Conservation (phyloP, 2,888 invertebrate genomes). For the Andrena fulva region DNA sequence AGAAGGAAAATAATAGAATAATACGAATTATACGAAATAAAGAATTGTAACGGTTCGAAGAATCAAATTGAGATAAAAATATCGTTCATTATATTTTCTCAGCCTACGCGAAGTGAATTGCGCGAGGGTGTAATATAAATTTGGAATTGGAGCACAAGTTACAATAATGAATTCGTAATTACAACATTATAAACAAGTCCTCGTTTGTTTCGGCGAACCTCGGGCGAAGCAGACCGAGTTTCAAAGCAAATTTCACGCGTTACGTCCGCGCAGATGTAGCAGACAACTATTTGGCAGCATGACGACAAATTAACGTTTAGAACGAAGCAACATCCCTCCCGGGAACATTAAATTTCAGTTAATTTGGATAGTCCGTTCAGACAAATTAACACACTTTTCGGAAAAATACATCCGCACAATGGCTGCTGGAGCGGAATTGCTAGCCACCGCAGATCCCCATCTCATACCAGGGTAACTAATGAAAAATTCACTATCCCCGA, state of each 20-base stretch:
- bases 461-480: conserved; percentile 89
- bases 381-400: conserved; percentile 20
- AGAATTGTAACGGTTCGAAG: too few relatives aligned
- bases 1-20: too few relatives aligned
- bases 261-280: conserved; percentile 8
- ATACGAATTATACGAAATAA: too few relatives aligned
- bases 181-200: too few relatives aligned
- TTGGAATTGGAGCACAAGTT: too few relatives aligned
- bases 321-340: not conserved
- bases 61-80: too few relatives aligned
- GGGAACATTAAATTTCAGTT: conserved; percentile 32
- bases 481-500: conserved; percentile 19
- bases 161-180: too few relatives aligned
- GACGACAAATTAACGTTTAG: conserved; percentile 41
- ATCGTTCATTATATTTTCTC: too few relatives aligned
- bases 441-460: conserved; percentile 89
- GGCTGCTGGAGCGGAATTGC: conserved; percentile 70
- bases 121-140: too few relatives aligned
- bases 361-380: not conserved
- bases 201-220: conserved; percentile 2
- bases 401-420: conserved; percentile 30
- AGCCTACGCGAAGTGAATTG: too few relatives aligned
- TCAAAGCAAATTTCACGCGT: conserved; percentile 31
- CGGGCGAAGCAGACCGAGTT: not conserved
- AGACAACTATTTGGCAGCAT: conserved; percentile 26